Percentiles rank a stretch among this genome's conserved stretches.
Evolutionary conservation across 92 coral and sea anemone species (phyloP).

Genomic region (Zoanthus sociatus): DNA sequence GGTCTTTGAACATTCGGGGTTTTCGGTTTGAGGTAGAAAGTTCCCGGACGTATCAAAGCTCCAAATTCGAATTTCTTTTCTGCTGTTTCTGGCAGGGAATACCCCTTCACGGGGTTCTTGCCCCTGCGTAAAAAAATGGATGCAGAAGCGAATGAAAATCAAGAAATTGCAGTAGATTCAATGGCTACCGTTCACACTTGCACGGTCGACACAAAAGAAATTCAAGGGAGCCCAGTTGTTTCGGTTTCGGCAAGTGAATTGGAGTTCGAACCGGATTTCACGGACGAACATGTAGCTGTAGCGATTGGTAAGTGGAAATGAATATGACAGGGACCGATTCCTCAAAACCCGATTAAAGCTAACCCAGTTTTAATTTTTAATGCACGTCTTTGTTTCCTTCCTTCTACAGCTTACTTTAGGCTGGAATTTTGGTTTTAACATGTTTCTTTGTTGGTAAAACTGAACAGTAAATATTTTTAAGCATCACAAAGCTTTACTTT

Average conservation of each 20-base stretch:
- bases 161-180: constrained; percentile 45
- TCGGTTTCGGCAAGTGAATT: constrained; percentile 57
- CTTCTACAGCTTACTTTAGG: no score
- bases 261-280: constrained; percentile 63
- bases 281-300: constrained; percentile 66
- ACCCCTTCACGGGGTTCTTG: constrained; percentile 24
- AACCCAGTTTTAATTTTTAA: no score
- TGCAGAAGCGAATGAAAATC: constrained; percentile 60
- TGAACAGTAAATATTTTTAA: no score
- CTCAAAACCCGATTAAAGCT: no score
- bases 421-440: no score
- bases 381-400: no score
- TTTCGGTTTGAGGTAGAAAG: constrained; percentile 69
- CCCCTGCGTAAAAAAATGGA: constrained; percentile 18
- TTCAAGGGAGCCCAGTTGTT: constrained; percentile 68
- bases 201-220: constrained; percentile 75
- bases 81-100: constrained; percentile 53
- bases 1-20: constrained; percentile 99
- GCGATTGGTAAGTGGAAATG: constrained; percentile 61
- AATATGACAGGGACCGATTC: no score
- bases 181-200: constrained; percentile 63
- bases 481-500: no score
- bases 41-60: constrained; percentile 99
- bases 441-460: no score
- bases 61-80: constrained; percentile 86